Evolutionary conservation across 2,888 invertebrate genomes (phyloP).

Genomic region (Tridacna gigas): DNA sequence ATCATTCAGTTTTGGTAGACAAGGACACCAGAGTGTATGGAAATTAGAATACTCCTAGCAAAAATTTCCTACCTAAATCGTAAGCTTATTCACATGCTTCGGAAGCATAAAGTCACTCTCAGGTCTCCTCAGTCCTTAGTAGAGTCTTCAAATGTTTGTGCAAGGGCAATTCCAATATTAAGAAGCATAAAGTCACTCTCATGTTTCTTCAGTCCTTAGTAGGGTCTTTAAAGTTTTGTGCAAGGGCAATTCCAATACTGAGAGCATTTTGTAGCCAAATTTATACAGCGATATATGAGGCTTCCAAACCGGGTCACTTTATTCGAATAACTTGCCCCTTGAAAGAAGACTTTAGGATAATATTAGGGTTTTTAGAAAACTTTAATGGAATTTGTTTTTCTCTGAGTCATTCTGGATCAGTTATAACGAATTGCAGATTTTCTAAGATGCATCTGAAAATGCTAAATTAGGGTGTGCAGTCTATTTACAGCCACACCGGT

Average conservation of each 20-base stretch:
- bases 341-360: neutral
- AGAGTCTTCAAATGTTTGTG: neutral
- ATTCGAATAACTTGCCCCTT: neutral
- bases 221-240: too few relatives aligned
- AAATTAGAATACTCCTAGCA: neutral
- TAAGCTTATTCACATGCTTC: neutral
- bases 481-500: neutral
- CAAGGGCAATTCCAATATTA: neutral
- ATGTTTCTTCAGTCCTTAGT: too few relatives aligned
- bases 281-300: neutral
- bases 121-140: neutral
- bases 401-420: neutral
- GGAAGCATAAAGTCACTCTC: neutral
- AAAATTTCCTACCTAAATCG: neutral
- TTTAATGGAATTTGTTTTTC: neutral
- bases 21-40: neutral
- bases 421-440: neutral
- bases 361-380: neutral
- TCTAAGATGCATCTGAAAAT: neutral
- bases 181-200: too few relatives aligned
- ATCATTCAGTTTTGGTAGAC: neutral
- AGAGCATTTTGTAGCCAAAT: neutral
- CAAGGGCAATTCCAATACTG: too few relatives aligned
- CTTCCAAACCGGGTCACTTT: neutral
- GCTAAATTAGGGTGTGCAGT: neutral